A percentile compares a stretch with the other conserved stretches of the same genome.
Conservation (phyloP, 2,888 invertebrate species). For the Heliconius aoede region DNA sequence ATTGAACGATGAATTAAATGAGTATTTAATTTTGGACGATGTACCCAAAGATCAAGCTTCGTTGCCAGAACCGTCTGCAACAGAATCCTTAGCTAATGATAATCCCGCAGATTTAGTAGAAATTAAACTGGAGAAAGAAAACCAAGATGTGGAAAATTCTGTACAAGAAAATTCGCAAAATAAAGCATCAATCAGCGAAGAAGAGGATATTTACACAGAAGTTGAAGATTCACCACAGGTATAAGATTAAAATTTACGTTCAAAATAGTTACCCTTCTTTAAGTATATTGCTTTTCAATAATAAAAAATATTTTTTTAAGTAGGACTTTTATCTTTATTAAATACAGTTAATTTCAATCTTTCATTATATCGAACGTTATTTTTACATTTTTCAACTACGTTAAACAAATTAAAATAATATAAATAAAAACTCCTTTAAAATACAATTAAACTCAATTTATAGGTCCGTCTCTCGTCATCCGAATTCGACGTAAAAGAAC, state of each 20-base stretch:
- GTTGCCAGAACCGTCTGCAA: constrained; percentile 68
- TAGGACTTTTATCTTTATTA: not conserved
- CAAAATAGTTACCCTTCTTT: not conserved
- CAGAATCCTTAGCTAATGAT: constrained; percentile 51
- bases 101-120: constrained; percentile 28
- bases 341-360: not conserved
- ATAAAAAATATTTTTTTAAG: not conserved
- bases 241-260: constrained; percentile 49
- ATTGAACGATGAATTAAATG: constrained; percentile 58
- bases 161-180: constrained; percentile 41
- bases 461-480: constrained; percentile 55
- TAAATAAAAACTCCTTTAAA: not conserved
- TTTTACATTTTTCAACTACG: not conserved
- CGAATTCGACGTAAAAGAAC: constrained; percentile 58
- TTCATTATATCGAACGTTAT: not conserved
- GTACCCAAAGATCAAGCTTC: constrained; percentile 65
- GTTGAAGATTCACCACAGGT: constrained; percentile 72
- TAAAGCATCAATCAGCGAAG: constrained; percentile 42
- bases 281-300: no score
- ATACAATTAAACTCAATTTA: not conserved
- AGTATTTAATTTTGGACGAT: constrained; percentile 68
- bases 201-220: constrained; percentile 73
- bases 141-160: constrained; percentile 41
- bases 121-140: constrained; percentile 40
- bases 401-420: no score